These are phyloP conservation scores for Anneissia japonica DNA, from an alignment of 35 echinoderm and acorn worm species.

Conservation along the genomic window DNA sequence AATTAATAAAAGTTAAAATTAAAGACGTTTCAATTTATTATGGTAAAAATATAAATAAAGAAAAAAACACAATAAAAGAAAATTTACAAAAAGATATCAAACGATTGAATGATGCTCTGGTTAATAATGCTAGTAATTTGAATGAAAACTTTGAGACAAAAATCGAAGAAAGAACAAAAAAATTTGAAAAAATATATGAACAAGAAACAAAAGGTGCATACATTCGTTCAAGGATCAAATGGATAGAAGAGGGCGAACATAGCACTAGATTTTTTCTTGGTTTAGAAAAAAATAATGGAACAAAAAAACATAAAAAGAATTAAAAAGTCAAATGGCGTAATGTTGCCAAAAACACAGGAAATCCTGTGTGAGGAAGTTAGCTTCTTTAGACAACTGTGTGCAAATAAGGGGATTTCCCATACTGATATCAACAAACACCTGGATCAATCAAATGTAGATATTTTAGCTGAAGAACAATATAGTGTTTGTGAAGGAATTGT, in stretches of 20 bases:
- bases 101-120: neutral
- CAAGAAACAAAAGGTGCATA: neutral
- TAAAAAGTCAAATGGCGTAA: neutral
- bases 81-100: neutral
- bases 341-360: too few species aligned
- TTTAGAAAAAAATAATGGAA: neutral
- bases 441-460: too few species aligned
- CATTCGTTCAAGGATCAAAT: neutral
- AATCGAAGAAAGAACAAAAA: neutral
- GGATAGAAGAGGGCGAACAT: neutral
- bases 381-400: too few species aligned
- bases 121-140: neutral
- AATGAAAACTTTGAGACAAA: neutral
- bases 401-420: too few species aligned
- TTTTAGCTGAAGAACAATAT: too few species aligned
- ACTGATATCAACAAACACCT: too few species aligned
- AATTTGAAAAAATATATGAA: neutral
- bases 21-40: neutral
- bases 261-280: neutral
- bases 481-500: too few species aligned
- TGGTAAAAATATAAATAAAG: too few species aligned
- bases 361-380: too few species aligned
- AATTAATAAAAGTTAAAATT: neutral
- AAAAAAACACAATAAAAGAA: neutral
- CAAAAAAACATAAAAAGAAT: neutral